Evolutionary conservation across 2,888 invertebrate species (phyloP), one percentile per base, ranked within the genome.

Genomic region (Druceiella hillmani): DNA sequence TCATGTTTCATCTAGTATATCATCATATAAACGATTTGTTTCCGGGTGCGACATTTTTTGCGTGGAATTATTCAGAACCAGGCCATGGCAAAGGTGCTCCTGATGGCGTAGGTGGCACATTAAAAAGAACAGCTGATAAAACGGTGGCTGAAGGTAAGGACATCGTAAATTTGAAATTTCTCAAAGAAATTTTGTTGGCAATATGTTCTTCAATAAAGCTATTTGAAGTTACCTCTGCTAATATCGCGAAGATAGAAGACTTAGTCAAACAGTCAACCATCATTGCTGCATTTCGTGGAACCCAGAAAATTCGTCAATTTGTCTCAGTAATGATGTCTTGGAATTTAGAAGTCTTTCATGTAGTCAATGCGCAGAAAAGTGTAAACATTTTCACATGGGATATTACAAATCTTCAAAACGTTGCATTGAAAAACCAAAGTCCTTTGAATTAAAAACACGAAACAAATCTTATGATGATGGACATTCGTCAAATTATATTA

Each of bases 31-130:
- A 40, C 24, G 24, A 43, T 29, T 37, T 37, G n/a, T 43, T 33
- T 44, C 40, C 49, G 4, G 43, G 32, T n/a, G 22, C 36, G 3
- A 31, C 35, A 41, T 26, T 29, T 17, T 43, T 53, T 29, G 44
- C 51, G 17, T 59, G 57, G 58, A 57, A 56, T 36, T 61, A 45
- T 45, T 50, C 49, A 22, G 58, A 59, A 46, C 52, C 53, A 9
- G 56, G 58, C 4, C 57, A 60, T 39, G 57, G 57, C 4, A 58
- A 58, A 43, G 56, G 54, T 24, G 55, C 56, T 9, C 52, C 55
- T 34, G 58, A 58, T 46, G 58, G 57, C 15, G 50, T 60, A 12
- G 59, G 58, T 38, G 60, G 53, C 4, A 46, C 52, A 10, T 16
- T 59, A 14, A 60, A 59, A 49, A 34, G 56, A 38, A 45, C 50